phyloP scores from a whole-genome alignment of 64 coral and sea anemone genomes.

The Acropora yongei region DNA sequence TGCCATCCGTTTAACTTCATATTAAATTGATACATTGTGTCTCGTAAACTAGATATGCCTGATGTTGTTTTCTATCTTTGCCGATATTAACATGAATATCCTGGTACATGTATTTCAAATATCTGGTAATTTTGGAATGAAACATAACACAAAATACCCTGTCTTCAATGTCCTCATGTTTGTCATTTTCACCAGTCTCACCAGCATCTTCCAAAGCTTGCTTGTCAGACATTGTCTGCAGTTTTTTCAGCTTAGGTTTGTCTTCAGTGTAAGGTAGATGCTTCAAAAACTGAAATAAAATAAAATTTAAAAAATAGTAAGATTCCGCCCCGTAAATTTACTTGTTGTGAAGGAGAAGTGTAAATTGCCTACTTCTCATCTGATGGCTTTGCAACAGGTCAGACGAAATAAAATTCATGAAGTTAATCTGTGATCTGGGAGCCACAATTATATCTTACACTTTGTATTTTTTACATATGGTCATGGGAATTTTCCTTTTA shows the following conservation, averaged over 20 bases:
- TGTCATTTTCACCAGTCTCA: slow-evolving; percentile 24
- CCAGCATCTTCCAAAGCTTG: slow-evolving; percentile 30
- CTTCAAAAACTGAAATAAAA: background rate
- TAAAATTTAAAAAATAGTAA: background rate
- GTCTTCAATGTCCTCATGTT: slow-evolving; percentile 33
- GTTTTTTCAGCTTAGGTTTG: slow-evolving; percentile 18
- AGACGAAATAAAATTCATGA: background rate
- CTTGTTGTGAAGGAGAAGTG: too few relatives aligned
- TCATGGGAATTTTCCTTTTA: too few relatives aligned
- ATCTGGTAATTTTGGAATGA: slow-evolving; percentile 27
- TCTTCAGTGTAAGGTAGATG: slow-evolving; percentile 25
- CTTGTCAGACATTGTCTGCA: slow-evolving; percentile 14
- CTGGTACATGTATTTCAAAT: slow-evolving; percentile 3
- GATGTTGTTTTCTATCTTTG: background rate
- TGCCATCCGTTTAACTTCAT: slow-evolving; percentile 24
- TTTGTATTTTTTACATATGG: background rate
- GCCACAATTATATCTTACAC: slow-evolving; percentile 3
- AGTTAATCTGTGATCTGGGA: slow-evolving; percentile 7
- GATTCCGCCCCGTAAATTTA: background rate
- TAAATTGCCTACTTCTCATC: too few relatives aligned
- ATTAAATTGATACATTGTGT: slow-evolving; percentile 21
- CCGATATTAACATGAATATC: slow-evolving; percentile 23
- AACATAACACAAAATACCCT: slow-evolving; percentile 2
- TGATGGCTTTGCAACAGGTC: background rate
- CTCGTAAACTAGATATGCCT: slow-evolving; percentile 13